Percentiles rank a stretch among this genome's conserved stretches.
phyloP scores from a whole-genome alignment of 2,797 vertebrate species.

The Rhinogobio ventralis region DNA sequence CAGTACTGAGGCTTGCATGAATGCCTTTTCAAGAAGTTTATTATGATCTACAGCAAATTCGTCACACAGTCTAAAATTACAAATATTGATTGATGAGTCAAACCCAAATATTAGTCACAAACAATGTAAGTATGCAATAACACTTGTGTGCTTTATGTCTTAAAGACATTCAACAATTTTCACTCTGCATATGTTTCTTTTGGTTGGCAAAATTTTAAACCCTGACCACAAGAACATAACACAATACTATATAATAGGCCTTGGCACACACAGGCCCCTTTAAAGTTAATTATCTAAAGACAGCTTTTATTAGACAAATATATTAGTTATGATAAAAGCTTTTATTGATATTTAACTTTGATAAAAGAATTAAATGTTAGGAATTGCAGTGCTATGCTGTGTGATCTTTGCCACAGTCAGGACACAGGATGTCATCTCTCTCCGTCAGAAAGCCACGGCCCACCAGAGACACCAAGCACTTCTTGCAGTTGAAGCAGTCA shows the following conservation, averaged over 20 bases:
- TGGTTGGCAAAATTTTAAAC: neutral
- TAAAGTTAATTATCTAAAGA: neutral
- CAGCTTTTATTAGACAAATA: constrained; percentile 1
- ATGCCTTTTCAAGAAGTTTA: constrained; percentile 37
- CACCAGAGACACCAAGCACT: constrained; percentile 89
- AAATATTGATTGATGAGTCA: neutral
- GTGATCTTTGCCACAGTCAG: constrained; percentile 87
- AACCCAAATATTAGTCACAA: constrained; percentile 17
- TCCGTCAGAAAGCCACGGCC: constrained; percentile 94
- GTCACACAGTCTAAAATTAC: constrained; percentile 6
- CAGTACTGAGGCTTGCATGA: neutral
- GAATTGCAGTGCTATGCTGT: neutral
- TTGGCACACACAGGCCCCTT: constrained; percentile 2
- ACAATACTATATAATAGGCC: constrained; percentile 2
- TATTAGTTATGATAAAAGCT: constrained; percentile 2
- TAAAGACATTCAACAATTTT: neutral
- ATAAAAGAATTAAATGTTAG: neutral
- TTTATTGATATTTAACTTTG: neutral
- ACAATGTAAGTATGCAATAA: neutral
- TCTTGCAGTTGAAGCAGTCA: constrained; percentile 95
- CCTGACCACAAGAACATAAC: neutral
- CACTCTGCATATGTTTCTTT: constrained; percentile 10
- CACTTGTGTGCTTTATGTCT: neutral
- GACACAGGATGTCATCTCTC: constrained; percentile 91
- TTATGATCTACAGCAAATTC: constrained; percentile 12